These are phyloP conservation scores for Bungarus multicinctus DNA, from an alignment of 2,113 vertebrate species.

Conservation along the genomic window DNA sequence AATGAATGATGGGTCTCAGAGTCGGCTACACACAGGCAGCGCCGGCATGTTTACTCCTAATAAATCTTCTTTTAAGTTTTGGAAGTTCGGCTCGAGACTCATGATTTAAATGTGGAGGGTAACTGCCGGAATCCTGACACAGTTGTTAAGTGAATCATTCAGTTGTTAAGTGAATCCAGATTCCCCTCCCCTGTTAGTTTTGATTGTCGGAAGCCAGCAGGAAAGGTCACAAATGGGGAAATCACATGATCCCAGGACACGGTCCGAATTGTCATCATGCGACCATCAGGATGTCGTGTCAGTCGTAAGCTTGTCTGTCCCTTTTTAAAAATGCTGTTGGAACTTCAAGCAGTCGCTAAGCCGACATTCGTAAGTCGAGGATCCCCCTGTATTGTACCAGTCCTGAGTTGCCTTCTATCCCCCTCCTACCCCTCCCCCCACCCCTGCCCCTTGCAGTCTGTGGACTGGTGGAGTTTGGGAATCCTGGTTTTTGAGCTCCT, in stretches of 20 bases:
- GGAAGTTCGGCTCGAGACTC: no score
- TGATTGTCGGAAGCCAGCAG: no score
- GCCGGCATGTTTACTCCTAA: no score
- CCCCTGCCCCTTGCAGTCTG: conserved; percentile 65
- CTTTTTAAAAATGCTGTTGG: neutral
- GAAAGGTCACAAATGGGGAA: no score
- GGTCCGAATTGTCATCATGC: neutral
- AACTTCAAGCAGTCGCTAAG: neutral
- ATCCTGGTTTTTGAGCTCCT: conserved; percentile 90
- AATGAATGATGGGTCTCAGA: no score
- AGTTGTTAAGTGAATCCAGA: neutral
- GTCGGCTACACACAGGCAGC: no score
- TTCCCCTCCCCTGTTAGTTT: neutral
- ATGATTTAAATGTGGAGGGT: no score
- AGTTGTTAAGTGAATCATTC: no score
- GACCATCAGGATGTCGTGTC: neutral
- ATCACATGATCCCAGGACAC: no score
- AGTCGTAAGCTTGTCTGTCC: neutral
- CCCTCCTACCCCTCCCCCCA: no score
- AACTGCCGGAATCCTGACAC: no score
- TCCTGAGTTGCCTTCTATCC: fast-evolving
- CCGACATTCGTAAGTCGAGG: neutral
- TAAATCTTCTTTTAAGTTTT: no score
- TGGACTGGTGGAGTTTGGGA: conserved; percentile 93
- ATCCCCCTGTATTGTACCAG: neutral